Conservation (phyloP, 1,140 invertebrate species). For the Colletes gigas region DNA sequence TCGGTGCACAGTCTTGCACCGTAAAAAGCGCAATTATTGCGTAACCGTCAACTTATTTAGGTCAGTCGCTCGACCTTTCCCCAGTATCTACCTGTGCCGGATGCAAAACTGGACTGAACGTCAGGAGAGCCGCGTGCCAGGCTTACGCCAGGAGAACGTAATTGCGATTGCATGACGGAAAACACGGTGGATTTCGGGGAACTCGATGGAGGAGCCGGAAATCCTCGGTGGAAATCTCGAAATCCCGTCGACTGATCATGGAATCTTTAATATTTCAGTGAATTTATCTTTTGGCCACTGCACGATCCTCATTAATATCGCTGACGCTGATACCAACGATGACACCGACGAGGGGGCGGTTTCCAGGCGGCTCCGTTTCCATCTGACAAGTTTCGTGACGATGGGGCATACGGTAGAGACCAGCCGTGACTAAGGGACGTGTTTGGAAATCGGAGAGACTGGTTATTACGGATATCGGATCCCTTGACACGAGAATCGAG, state of each 20-base stretch:
- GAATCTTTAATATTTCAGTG: background rate
- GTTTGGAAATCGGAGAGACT: constrained; percentile 38
- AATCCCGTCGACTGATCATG: background rate
- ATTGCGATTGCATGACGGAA: background rate
- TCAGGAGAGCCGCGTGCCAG: constrained; percentile 13
- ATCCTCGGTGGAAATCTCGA: background rate
- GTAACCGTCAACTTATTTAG: constrained; percentile 42
- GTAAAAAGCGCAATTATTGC: constrained; percentile 43
- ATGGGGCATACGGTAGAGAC: background rate
- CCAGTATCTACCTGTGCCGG: constrained; percentile 50
- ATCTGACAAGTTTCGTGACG: background rate
- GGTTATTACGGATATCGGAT: constrained; percentile 45
- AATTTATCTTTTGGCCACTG: background rate
- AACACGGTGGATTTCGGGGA: background rate
- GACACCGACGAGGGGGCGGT: background rate
- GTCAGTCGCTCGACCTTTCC: constrained; percentile 42
- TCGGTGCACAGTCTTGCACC: constrained; percentile 3
- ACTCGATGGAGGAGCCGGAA: background rate
- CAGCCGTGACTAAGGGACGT: background rate
- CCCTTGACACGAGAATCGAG: constrained; percentile 32
- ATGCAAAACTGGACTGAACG: constrained; percentile 52
- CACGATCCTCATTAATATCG: background rate
- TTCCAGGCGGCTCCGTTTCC: background rate
- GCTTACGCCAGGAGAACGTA: constrained; percentile 12
- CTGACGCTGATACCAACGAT: too few relatives aligned